Conservation (phyloP, 2,113 vertebrate species). For the Mustela nigripes region DNA sequence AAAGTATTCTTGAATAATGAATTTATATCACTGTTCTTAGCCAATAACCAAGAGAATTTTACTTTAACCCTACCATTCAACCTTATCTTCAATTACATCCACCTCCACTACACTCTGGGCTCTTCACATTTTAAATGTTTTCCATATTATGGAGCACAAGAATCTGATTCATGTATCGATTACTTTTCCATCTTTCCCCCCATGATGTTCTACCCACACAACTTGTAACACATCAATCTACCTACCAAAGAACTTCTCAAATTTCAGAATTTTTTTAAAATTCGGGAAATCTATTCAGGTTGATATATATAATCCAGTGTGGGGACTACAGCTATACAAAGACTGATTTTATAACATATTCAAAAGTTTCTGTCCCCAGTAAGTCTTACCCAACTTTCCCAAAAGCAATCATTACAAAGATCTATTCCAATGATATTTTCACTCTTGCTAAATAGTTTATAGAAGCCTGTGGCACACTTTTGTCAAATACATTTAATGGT, state of each 20-base stretch:
- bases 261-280: neutral
- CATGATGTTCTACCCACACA: neutral
- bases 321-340: neutral
- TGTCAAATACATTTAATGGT: constrained; percentile 1
- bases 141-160: neutral
- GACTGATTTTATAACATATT: neutral
- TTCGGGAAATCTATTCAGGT: neutral
- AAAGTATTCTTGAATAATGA: neutral
- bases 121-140: neutral
- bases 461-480: constrained; percentile 38
- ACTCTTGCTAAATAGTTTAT: neutral
- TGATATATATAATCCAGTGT: neutral
- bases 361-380: neutral
- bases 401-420: neutral
- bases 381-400: neutral
- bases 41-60: neutral
- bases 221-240: neutral
- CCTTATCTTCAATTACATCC: neutral
- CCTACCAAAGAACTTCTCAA: neutral
- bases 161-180: neutral
- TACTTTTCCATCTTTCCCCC: neutral
- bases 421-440: neutral
- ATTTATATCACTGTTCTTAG: neutral
- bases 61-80: neutral
- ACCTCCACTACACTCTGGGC: neutral